Percentiles rank a stretch among this genome's conserved stretches.
phyloP scores from a whole-genome alignment of 2,888 invertebrate species.

The Ennomos quercinarius region DNA sequence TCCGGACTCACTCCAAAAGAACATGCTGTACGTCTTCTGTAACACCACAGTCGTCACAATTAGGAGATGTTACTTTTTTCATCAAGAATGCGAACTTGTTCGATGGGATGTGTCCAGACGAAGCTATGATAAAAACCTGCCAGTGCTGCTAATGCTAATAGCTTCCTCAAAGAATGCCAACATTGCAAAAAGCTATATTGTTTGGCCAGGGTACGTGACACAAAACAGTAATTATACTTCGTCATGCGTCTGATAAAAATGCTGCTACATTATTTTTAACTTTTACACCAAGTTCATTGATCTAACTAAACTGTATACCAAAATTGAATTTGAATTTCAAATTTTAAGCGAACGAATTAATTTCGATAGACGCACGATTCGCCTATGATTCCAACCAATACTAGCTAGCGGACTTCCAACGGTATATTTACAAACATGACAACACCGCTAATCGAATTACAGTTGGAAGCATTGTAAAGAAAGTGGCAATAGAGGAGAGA shows the following conservation, averaged over 20 bases:
- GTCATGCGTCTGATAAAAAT: constrained; percentile 10
- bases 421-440: constrained; percentile 55
- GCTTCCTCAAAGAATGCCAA: constrained; percentile 51
- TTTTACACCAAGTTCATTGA: constrained; percentile 30
- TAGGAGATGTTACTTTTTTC: too few relatives aligned
- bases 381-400: constrained; percentile 52
- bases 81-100: too few relatives aligned
- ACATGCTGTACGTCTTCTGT: too few relatives aligned
- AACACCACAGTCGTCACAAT: too few relatives aligned
- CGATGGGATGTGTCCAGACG: constrained; percentile 40
- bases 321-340: constrained; percentile 37
- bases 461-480: constrained; percentile 40
- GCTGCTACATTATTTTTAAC: neutral
- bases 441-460: constrained; percentile 65
- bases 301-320: constrained; percentile 32
- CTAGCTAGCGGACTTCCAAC: constrained; percentile 41
- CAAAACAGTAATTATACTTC: constrained; percentile 7
- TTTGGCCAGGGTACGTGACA: constrained; percentile 24
- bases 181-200: constrained; percentile 24
- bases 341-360: constrained; percentile 43
- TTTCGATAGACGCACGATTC: constrained; percentile 56
- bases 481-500: constrained; percentile 45
- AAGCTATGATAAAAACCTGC: constrained; percentile 53
- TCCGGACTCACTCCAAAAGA: too few relatives aligned
- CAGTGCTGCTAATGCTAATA: constrained; percentile 53